Percentiles rank a stretch among this genome's conserved stretches.
Conservation (phyloP, 1,140 invertebrate genomes). For the Meloidogyne hapla region DNA sequence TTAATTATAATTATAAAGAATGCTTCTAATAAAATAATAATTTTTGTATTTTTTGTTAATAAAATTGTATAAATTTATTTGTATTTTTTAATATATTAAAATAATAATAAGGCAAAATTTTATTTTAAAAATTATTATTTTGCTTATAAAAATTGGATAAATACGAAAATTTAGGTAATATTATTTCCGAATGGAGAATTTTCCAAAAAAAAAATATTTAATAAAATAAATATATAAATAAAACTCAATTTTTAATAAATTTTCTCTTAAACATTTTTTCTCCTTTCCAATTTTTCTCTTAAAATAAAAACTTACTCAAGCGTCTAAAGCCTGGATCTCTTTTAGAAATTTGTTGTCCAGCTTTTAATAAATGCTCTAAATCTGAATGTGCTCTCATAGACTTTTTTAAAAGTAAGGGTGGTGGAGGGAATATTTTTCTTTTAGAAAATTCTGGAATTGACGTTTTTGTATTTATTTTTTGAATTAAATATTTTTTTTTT, state of each 20-base stretch:
- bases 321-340: conserved; percentile 7
- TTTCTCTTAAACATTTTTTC: not conserved
- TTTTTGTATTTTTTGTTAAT: too few species aligned
- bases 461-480: not conserved
- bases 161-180: too few species aligned
- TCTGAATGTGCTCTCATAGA: conserved; percentile 15
- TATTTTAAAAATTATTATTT: too few species aligned
- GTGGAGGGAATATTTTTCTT: not conserved
- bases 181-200: too few species aligned
- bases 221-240: too few species aligned
- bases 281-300: conserved; percentile 16
- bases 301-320: conserved; percentile 11
- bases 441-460: not conserved
- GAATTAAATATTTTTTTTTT: not conserved
- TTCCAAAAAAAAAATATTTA: too few species aligned
- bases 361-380: conserved; percentile 20
- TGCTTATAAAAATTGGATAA: too few species aligned
- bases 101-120: too few species aligned
- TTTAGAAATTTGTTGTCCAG: not conserved
- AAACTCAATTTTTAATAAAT: not conserved
- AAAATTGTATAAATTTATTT: too few species aligned
- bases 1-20: too few species aligned
- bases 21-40: too few species aligned
- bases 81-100: too few species aligned
- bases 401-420: conserved; percentile 13